Conservation (phyloP, 2,888 invertebrate species). For the Tinea pellionella region DNA sequence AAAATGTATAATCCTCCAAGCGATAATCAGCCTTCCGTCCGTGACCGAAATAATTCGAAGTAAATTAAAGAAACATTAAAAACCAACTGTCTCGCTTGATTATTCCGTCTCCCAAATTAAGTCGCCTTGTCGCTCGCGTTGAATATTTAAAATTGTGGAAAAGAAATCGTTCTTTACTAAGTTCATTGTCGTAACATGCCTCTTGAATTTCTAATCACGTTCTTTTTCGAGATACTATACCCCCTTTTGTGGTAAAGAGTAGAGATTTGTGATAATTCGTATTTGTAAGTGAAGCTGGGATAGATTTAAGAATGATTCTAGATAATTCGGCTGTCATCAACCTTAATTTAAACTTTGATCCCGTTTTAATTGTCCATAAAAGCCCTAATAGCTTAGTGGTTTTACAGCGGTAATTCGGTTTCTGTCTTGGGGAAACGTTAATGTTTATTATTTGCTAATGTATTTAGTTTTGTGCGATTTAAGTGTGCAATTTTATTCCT, state of each 20-base stretch:
- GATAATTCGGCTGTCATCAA: constrained; percentile 2
- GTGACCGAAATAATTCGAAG: constrained; percentile 23
- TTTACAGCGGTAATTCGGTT: neutral
- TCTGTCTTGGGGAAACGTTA: neutral
- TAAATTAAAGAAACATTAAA: constrained; percentile 40
- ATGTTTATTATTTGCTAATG: constrained; percentile 2
- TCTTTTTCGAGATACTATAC: neutral
- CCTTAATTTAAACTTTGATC: constrained; percentile 3
- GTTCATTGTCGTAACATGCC: constrained; percentile 8
- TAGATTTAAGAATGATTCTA: neutral
- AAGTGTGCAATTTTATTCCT: neutral
- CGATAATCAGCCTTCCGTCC: neutral
- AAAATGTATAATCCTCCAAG: neutral
- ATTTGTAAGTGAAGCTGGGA: neutral
- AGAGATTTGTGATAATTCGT: constrained; percentile 4
- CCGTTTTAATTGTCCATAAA: constrained; percentile 7
- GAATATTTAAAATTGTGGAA: constrained; percentile 36
- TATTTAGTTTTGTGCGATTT: neutral
- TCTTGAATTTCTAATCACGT: constrained; percentile 15
- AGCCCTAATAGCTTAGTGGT: constrained; percentile 3
- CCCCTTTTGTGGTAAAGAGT: neutral
- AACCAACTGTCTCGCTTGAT: constrained; percentile 35
- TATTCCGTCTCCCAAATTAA: constrained; percentile 39
- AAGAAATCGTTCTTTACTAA: constrained; percentile 22
- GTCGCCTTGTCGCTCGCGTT: constrained; percentile 35